phyloP scores from a whole-genome alignment of 2,797 vertebrate genomes.

The Miichthys miiuy region DNA sequence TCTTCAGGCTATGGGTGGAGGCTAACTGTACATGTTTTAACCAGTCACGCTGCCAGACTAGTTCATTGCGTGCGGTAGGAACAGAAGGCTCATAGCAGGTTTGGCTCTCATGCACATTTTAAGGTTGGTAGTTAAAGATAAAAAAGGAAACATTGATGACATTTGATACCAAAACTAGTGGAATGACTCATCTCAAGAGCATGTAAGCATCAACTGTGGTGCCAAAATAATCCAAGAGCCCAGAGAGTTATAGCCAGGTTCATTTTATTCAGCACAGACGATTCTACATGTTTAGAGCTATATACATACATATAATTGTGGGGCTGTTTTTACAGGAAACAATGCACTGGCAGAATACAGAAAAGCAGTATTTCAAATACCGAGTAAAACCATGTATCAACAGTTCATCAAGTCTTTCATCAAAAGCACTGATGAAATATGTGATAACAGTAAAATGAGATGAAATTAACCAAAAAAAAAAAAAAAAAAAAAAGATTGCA shows the following conservation, averaged over 20 bases:
- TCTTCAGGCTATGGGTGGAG: slow-evolving; percentile 70
- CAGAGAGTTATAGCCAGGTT: slow-evolving; percentile 17
- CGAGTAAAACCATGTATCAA: slow-evolving; percentile 4
- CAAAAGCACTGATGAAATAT: slow-evolving; percentile 2
- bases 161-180: background rate
- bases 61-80: background rate
- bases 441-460: slow-evolving; percentile 16
- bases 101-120: background rate
- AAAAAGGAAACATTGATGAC: background rate
- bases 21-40: slow-evolving; percentile 21
- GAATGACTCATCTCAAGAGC: background rate
- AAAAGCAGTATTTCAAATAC: slow-evolving; percentile 12
- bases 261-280: slow-evolving; percentile 55
- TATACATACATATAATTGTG: slow-evolving; percentile 47
- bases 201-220: background rate
- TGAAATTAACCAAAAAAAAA: background rate
- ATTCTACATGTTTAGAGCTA: slow-evolving; percentile 32
- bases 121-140: too few species aligned
- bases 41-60: slow-evolving; percentile 14
- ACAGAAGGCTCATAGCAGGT: background rate
- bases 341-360: slow-evolving; percentile 12
- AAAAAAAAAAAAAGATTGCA: slow-evolving; percentile 13
- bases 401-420: slow-evolving; percentile 3
- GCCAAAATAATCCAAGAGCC: background rate
- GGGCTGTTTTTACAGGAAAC: slow-evolving; percentile 33